Conservation (phyloP, 2,797 vertebrate genomes). For the Pseudocheirus occidentalis region DNA sequence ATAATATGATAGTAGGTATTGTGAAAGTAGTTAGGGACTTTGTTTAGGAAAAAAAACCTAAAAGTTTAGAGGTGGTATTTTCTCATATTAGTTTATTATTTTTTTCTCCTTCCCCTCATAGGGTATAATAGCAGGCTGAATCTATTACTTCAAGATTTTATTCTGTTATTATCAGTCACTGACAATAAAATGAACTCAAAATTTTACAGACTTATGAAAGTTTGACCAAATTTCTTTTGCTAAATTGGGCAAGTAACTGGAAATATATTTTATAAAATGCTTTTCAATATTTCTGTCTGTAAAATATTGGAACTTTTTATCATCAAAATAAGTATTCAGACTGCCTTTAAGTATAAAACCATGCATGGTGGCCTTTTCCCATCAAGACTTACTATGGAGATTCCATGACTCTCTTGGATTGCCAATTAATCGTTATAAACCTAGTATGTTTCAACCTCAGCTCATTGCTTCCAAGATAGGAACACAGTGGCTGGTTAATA, state of each 20-base stretch:
- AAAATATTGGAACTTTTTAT: neutral
- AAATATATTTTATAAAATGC: slow-evolving; percentile 6
- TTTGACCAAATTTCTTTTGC: neutral
- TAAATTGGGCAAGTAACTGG: slow-evolving; percentile 7
- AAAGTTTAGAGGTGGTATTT: slow-evolving; percentile 49
- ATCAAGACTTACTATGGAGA: neutral
- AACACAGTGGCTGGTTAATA: neutral
- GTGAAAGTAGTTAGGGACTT: slow-evolving; percentile 63
- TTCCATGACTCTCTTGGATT: neutral
- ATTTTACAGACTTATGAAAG: slow-evolving; percentile 17
- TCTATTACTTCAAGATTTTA: slow-evolving; percentile 16
- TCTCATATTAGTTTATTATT: slow-evolving; percentile 30
- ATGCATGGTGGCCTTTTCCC: neutral
- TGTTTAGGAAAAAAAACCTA: slow-evolving; percentile 28
- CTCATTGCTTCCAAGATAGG: neutral
- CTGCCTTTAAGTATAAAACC: neutral
- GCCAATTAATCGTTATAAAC: neutral
- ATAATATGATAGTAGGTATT: slow-evolving; percentile 32
- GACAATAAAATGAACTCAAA: slow-evolving; percentile 21
- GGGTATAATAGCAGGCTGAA: slow-evolving; percentile 46
- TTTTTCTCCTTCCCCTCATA: slow-evolving; percentile 35
- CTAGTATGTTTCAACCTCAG: neutral
- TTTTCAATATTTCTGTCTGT: neutral
- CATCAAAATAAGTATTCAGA: neutral
- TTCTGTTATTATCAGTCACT: slow-evolving; percentile 2